Conservation (phyloP, 2,113 vertebrate species). For the Thymallus thymallus region DNA sequence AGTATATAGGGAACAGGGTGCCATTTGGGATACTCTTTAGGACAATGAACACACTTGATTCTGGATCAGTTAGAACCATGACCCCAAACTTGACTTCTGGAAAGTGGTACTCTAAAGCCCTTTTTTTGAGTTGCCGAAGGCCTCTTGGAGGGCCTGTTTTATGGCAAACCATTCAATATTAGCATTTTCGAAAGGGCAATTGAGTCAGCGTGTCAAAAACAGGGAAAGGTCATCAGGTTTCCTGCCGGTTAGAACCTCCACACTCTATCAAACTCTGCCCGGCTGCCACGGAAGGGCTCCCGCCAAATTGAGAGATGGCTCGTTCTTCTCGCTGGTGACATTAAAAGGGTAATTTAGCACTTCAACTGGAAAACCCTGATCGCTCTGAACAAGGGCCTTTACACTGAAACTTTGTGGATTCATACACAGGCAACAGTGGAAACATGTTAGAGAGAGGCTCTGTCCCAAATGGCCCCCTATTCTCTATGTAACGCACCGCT, state of each 20-base stretch:
- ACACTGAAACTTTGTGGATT: neutral
- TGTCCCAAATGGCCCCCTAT: no score
- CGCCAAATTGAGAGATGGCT: constrained; percentile 70
- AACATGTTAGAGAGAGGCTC: constrained; percentile 27
- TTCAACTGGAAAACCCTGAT: constrained; percentile 51
- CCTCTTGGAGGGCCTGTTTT: constrained; percentile 63
- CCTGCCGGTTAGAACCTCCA: constrained; percentile 63
- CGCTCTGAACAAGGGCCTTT: constrained; percentile 33
- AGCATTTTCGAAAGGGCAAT: constrained; percentile 76
- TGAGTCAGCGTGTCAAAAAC: constrained; percentile 67
- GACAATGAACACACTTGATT: neutral
- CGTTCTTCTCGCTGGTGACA: constrained; percentile 63
- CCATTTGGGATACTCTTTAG: no score
- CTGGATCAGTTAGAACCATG: constrained; percentile 11
- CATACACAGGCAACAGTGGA: constrained; percentile 32
- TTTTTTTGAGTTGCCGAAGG: constrained; percentile 52
- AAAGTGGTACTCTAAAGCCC: constrained; percentile 36
- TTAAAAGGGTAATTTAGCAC: constrained; percentile 73
- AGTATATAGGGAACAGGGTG: no score
- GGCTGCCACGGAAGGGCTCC: constrained; percentile 46
- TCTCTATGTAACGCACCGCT: neutral
- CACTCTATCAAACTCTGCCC: constrained; percentile 62
- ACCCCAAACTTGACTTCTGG: constrained; percentile 51
- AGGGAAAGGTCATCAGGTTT: constrained; percentile 76
- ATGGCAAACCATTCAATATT: constrained; percentile 60